phyloP scores from a whole-genome alignment of 2,113 vertebrate genomes.

The Oriolus oriolus region DNA sequence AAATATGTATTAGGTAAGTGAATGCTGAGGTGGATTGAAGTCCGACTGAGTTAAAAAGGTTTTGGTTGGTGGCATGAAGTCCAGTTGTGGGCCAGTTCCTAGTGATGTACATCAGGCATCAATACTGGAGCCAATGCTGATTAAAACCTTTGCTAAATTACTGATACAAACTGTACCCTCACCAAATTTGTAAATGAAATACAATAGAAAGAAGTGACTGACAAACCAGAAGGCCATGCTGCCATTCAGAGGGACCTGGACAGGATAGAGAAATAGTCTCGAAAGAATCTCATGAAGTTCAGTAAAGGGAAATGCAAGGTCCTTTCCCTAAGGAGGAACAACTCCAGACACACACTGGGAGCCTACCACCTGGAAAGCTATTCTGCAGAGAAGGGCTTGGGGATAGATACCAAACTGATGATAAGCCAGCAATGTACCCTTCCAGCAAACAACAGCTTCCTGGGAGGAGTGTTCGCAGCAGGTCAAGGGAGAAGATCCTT shows the following conservation, averaged over 20 bases:
- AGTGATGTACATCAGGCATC: background rate
- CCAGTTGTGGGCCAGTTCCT: background rate
- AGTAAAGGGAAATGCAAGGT: background rate
- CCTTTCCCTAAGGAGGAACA: background rate
- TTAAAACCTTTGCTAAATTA: background rate
- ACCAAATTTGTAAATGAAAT: background rate
- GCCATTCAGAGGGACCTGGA: background rate
- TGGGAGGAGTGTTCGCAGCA: background rate
- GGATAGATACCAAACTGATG: background rate
- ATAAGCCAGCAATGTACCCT: background rate
- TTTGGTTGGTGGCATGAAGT: background rate
- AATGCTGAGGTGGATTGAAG: background rate
- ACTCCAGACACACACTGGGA: background rate
- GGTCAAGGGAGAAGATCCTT: background rate
- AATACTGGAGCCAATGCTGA: background rate
- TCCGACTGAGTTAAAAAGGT: background rate
- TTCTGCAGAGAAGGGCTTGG: background rate
- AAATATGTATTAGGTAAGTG: background rate
- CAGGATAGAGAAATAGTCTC: background rate
- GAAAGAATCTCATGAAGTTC: background rate
- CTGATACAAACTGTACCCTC: background rate
- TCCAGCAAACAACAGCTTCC: background rate
- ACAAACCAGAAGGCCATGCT: background rate
- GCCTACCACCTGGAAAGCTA: background rate
- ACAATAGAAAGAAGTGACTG: background rate